Conservation (phyloP, 2,888 invertebrate genomes). For the Harpagoxenus sublaevis region DNA sequence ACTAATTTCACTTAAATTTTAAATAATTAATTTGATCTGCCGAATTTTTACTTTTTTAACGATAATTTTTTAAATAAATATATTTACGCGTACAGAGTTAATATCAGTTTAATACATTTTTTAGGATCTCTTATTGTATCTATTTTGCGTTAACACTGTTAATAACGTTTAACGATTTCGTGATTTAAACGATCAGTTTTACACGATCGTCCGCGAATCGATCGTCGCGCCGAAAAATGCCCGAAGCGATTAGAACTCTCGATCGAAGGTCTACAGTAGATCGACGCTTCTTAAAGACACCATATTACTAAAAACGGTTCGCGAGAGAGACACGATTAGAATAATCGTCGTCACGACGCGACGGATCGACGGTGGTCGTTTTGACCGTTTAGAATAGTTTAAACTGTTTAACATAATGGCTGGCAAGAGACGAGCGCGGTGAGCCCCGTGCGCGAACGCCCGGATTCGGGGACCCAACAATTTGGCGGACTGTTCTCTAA, state of each 20-base stretch:
- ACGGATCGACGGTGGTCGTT: constrained; percentile 59
- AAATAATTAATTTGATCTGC: neutral
- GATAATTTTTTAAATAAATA: neutral
- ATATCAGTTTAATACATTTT: neutral
- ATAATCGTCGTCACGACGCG: constrained; percentile 74
- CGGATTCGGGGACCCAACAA: constrained; percentile 76
- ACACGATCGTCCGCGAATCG: constrained; percentile 50
- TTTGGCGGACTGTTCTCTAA: constrained; percentile 81
- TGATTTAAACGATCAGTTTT: neutral
- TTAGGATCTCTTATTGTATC: neutral
- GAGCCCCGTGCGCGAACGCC: constrained; percentile 47
- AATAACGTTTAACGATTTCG: constrained; percentile 5
- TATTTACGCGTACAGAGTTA: neutral
- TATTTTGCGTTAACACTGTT: neutral
- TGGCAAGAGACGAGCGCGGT: constrained; percentile 63
- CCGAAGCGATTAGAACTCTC: constrained; percentile 34
- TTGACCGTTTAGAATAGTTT: constrained; percentile 76
- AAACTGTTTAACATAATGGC: constrained; percentile 85
- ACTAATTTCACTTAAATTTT: neutral
- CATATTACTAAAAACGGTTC: constrained; percentile 37
- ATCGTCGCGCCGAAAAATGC: constrained; percentile 49
- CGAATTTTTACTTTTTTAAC: neutral
- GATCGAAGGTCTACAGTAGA: neutral
- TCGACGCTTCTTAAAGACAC: constrained; percentile 38
- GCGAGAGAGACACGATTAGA: constrained; percentile 81